phyloP scores from a whole-genome alignment of 2,113 vertebrate species.

The Lepisosteus osseus region DNA sequence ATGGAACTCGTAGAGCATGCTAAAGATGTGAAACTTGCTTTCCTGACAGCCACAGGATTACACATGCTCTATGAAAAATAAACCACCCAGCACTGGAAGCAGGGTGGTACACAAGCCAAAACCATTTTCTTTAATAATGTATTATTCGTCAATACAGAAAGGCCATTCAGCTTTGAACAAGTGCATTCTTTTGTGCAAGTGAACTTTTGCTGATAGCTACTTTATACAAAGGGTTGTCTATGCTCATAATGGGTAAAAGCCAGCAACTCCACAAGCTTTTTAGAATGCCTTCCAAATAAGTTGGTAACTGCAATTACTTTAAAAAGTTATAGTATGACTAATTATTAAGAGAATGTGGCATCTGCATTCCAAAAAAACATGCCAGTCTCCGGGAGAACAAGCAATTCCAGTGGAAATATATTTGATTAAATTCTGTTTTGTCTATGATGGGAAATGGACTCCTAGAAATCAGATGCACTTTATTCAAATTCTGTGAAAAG shows the following conservation, averaged over 20 bases:
- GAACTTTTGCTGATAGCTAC: constrained; percentile 41
- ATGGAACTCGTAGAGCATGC: background rate
- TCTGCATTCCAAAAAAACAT: too few species aligned
- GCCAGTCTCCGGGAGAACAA: too few species aligned
- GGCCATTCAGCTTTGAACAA: constrained; percentile 41
- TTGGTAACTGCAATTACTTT: too few species aligned
- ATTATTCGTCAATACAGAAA: constrained; percentile 44
- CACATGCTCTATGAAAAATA: background rate
- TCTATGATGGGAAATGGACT: too few species aligned
- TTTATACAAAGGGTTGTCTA: constrained; percentile 31
- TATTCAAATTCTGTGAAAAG: too few species aligned
- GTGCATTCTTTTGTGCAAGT: constrained; percentile 31
- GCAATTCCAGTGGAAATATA: too few species aligned
- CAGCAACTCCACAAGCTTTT: constrained; percentile 33
- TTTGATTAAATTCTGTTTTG: too few species aligned
- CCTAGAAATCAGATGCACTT: too few species aligned
- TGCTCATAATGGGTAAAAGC: constrained; percentile 36
- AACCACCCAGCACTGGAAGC: background rate
- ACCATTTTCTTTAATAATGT: constrained; percentile 27
- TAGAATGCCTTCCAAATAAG: too few species aligned
- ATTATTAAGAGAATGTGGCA: too few species aligned
- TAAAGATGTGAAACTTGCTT: background rate
- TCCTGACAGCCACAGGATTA: background rate
- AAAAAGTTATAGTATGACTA: too few species aligned
- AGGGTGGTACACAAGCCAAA: background rate